Percentiles rank a stretch among this genome's conserved stretches.
phyloP scores from a whole-genome alignment of 2,113 vertebrate genomes.

The Mormoops blainvillei region DNA sequence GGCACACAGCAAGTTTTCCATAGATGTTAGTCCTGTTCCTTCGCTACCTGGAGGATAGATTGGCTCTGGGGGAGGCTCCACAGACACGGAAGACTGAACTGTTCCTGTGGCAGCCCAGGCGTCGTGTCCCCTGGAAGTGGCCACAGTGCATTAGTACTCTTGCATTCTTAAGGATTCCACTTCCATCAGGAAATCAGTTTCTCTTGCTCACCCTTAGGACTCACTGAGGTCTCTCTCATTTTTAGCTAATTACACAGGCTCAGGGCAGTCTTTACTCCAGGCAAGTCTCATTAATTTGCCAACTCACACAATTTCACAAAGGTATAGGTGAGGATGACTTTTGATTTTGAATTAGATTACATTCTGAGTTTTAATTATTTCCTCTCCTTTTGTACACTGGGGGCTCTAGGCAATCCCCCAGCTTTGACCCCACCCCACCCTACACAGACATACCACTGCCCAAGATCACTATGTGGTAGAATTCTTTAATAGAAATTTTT shows the following conservation, averaged over 20 bases:
- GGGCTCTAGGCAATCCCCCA: neutral
- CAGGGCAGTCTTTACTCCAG: slow-evolving; percentile 18
- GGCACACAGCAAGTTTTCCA: neutral
- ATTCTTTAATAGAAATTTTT: neutral
- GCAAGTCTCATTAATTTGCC: slow-evolving; percentile 46
- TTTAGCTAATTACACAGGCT: slow-evolving; percentile 53
- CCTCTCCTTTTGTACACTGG: neutral
- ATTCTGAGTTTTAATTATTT: slow-evolving; percentile 58
- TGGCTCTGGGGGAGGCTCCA: neutral
- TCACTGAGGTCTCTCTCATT: neutral
- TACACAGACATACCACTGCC: neutral
- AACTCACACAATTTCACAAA: neutral
- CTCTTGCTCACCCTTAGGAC: neutral
- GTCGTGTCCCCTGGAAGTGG: neutral
- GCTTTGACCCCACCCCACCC: rapidly evolving
- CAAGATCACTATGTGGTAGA: neutral
- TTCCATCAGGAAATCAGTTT: slow-evolving; percentile 10
- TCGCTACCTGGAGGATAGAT: neutral
- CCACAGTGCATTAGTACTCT: neutral
- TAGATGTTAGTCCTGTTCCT: neutral
- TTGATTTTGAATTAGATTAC: slow-evolving; percentile 21
- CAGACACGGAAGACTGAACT: neutral
- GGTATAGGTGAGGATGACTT: neutral
- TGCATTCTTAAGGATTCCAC: slow-evolving; percentile 37
- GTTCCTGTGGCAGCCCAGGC: neutral